Base-by-base conservation (phyloP, 2,113 vertebrate species). In the Lepidothrix coronata region DNA sequence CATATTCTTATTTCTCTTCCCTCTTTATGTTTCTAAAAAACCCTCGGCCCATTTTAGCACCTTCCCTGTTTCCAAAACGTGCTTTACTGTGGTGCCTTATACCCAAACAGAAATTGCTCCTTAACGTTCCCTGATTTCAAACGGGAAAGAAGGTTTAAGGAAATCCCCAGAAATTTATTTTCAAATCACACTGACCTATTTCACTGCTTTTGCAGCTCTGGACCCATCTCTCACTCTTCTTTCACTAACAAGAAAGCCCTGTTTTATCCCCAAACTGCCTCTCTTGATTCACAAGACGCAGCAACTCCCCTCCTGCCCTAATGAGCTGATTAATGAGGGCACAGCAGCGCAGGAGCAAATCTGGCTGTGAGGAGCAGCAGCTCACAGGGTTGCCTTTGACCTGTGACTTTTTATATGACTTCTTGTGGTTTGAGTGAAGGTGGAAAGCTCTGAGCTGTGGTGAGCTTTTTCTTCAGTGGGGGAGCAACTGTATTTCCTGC, bases 371-470 rank as follows among this genome's bases (percentile, higher is more conserved):
- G 93, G 82, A 35, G 31, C 77, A 72, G 76, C 65, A 70, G 37
- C 85, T 93, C n/a, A 9, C 61, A 66, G 78, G 52, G 95, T 79
- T 92, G 79, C 84, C 96, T 94, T 55, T 85, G 76, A 85, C 95
- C 95, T 2, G 10, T 91, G 73, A 95, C 93, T 91, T 86, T 58
- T 89, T 91, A n/a, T 71, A 65, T 89, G 96, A 94, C 88, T 96
- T 66, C 75, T 94, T 97, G 96, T 96, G 95, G 94, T 97, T 95
- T 96, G 79, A 93, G 93, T 81, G 92, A 97, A 97, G 96, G 90
- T 96, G 94, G 95, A 97, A 96, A 85, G 91, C 85, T 96, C 95
- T 1, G 51, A 79, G 91, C 94, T 91, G 85, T 5, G 94, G 94
- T 94, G 12, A 96, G 89, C 68, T 94, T 57, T 77, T 87, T 55